Evolutionary conservation across 2,888 invertebrate species (phyloP), one percentile per base, ranked within the genome.

Genomic region (Apotomis betuletana): DNA sequence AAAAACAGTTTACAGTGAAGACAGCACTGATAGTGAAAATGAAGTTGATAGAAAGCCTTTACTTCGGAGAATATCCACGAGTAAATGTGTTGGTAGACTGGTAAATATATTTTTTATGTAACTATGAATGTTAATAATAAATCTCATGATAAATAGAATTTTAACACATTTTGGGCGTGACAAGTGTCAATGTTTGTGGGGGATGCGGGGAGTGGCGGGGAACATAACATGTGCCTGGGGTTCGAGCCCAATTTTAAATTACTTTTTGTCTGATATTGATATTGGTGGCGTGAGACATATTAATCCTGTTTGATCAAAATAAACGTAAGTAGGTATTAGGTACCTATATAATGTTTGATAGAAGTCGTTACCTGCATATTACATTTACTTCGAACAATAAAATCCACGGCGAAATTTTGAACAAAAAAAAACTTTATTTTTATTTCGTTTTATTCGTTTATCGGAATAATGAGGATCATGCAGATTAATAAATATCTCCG

Each of bases 11-110:
- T 88, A 83, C 79, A 86, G 85, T 76, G 93, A 92, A 79, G 93
- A 93, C 81, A 93, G 93, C 84, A 93, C 97, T 49, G 97, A 97
- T 86, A 97, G 97, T 90, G 97, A 97, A 87, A 96, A 95, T 88
- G 97, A 97, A 87, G 95, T 95, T 72, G 97, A 97, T 87, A 96
- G 96, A 81, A 96, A 96, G 77, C 95, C 95, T 79, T 96, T 97
- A 87, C 95, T 96, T 83, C 94, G 97, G 83, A 95, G 96, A 83
- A 95, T 97, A 86, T 97, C 97, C 74, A 97, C 97, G 75, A 97
- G 97, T 91, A 96, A 96, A 89, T 96, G 96, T 89, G 95, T 96
- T 87, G 96, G 96, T 88, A 95, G 95, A 90, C 94, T 96, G 94
- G 97, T 97, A 94, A 94, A 95, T 93, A 95, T 93, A 83, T 83